Conservation (phyloP, 2,888 invertebrate species). For the Cataglyphis livida region DNA sequence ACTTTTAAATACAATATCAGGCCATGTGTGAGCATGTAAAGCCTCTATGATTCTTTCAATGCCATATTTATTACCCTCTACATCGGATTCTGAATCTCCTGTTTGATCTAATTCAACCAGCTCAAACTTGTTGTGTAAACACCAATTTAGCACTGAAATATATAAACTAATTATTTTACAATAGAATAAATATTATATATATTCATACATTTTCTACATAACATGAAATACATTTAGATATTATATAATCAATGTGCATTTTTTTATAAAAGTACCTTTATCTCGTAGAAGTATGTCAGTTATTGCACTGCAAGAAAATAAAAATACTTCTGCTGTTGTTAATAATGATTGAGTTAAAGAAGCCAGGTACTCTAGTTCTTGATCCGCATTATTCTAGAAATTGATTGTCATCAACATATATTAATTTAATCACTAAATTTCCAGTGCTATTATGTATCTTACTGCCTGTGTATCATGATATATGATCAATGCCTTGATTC, state of each 20-base stretch:
- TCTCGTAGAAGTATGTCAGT: constrained; percentile 82
- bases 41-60: constrained; percentile 90
- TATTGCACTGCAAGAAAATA: constrained; percentile 79
- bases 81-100: constrained; percentile 85
- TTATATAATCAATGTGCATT: background rate
- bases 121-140: constrained; percentile 89
- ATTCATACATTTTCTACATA: background rate
- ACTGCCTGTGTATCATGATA: constrained; percentile 88
- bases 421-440: background rate
- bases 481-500: constrained; percentile 89
- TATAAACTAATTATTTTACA: constrained; percentile 21
- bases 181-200: background rate
- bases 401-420: constrained; percentile 53
- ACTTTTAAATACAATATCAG: constrained; percentile 89
- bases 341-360: constrained; percentile 75
- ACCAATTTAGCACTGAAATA: constrained; percentile 88
- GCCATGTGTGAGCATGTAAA: constrained; percentile 91
- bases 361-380: constrained; percentile 77
- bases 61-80: constrained; percentile 88
- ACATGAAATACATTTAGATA: background rate
- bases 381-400: constrained; percentile 77
- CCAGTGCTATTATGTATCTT: constrained; percentile 51
- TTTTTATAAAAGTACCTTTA: constrained; percentile 85
- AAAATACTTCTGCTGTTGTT: constrained; percentile 78
- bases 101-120: constrained; percentile 88